Percentiles rank a stretch among this genome's conserved stretches.
Conservation (phyloP, 2,113 vertebrate species). For the Microtus oregoni region DNA sequence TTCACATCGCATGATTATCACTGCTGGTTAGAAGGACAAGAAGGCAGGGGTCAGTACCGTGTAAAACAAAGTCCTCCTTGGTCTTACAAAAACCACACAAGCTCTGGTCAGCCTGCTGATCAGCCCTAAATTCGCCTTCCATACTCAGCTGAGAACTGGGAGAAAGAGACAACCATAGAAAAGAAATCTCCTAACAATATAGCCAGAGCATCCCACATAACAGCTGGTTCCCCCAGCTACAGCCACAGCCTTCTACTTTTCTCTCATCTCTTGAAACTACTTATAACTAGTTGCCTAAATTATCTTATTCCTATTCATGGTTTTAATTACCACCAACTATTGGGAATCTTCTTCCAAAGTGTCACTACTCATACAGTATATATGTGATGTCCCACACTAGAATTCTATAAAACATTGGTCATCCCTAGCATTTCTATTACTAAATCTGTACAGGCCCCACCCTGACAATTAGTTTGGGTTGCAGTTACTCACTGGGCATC, state of each 20-base stretch:
- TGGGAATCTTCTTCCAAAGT: background rate
- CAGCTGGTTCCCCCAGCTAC: background rate
- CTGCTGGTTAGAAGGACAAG: background rate
- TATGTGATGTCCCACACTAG: background rate
- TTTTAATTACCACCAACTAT: slow-evolving; percentile 26
- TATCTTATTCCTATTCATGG: background rate
- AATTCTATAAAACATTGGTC: background rate
- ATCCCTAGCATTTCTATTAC: slow-evolving; percentile 5
- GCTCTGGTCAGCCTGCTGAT: background rate
- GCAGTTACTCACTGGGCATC: slow-evolving; percentile 1
- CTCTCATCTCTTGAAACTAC: background rate
- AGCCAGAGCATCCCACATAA: background rate
- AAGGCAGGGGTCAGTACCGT: background rate
- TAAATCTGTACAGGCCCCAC: background rate
- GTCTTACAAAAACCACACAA: background rate
- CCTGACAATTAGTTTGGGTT: background rate
- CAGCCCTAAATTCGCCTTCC: background rate
- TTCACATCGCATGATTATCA: slow-evolving; percentile 35
- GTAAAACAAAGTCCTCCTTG: slow-evolving; percentile 17
- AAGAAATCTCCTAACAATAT: background rate
- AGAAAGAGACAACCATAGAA: background rate
- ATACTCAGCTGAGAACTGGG: background rate
- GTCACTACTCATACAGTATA: slow-evolving; percentile 7
- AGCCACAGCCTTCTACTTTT: background rate
- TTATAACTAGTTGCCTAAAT: background rate